Evolutionary conservation across 2,113 vertebrate species (phyloP).

Genomic region (Pogona vitticeps): DNA sequence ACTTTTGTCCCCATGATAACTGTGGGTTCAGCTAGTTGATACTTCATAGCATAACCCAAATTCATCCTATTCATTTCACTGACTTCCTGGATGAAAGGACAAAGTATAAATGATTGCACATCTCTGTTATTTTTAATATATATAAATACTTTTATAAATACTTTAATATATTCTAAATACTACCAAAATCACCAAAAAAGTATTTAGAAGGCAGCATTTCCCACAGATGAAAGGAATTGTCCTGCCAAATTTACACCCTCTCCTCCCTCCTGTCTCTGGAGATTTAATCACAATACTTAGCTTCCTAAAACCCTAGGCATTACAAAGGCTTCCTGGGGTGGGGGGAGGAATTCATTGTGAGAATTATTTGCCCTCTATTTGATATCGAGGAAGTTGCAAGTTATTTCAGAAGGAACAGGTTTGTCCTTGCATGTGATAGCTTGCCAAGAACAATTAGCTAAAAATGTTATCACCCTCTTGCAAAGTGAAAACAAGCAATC

Average conservation of each 20-base stretch:
- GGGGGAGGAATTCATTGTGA: slow-evolving; percentile 34
- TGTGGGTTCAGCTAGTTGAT: too few relatives aligned
- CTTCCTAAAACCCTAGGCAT: slow-evolving; percentile 54
- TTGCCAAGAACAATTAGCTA: slow-evolving; percentile 62
- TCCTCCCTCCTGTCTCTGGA: slow-evolving; percentile 1
- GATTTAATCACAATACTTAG: not conserved
- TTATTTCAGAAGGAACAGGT: slow-evolving; percentile 37
- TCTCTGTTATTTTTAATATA: too few relatives aligned
- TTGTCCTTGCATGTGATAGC: slow-evolving; percentile 64
- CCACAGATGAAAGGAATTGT: slow-evolving; percentile 8
- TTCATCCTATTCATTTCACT: too few relatives aligned
- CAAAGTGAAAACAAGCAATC: slow-evolving; percentile 39
- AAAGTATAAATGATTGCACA: too few relatives aligned
- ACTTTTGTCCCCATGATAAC: too few relatives aligned
- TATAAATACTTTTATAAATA: too few relatives aligned
- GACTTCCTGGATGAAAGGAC: too few relatives aligned
- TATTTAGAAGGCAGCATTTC: not conserved
- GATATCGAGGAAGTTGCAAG: slow-evolving; percentile 58
- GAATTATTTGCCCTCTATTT: slow-evolving; percentile 60
- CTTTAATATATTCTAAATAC: too few relatives aligned
- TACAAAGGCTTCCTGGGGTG: slow-evolving; percentile 56
- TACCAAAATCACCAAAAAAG: not conserved
- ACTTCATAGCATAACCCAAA: too few relatives aligned
- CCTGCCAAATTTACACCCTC: slow-evolving; percentile 14
- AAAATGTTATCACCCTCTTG: slow-evolving; percentile 30